A percentile compares a stretch with the other conserved stretches of the same genome.
Evolutionary conservation across 2,113 vertebrate genomes (phyloP).

Genomic region (Scortum barcoo): DNA sequence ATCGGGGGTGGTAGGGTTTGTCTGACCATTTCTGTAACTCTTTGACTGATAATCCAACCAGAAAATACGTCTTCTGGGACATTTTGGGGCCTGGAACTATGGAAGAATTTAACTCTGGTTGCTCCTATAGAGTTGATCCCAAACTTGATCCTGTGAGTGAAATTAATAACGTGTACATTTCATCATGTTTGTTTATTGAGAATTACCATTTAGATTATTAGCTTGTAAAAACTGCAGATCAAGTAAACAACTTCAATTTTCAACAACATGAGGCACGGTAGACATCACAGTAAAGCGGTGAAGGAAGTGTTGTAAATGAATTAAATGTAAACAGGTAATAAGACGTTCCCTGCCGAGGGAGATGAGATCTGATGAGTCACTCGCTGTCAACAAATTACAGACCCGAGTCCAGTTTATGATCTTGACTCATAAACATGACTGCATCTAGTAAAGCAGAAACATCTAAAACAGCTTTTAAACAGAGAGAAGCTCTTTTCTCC

Average conservation of each 20-base stretch:
- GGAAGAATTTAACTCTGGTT: neutral
- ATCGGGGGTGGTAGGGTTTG: no score
- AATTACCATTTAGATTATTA: neutral
- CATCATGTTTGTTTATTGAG: neutral
- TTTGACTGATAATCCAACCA: no score
- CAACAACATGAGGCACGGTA: neutral
- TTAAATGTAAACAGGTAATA: constrained; percentile 14
- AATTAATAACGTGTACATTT: neutral
- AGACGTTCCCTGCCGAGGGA: neutral
- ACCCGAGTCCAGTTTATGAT: constrained; percentile 31
- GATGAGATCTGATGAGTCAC: constrained; percentile 17
- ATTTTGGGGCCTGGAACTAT: neutral
- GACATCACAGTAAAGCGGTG: neutral
- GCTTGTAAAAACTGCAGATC: neutral
- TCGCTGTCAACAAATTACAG: constrained; percentile 27
- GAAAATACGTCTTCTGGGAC: neutral
- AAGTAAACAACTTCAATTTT: neutral
- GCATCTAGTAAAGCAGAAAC: constrained; percentile 27
- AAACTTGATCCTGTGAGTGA: neutral
- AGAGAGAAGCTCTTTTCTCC: neutral
- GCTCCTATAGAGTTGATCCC: neutral
- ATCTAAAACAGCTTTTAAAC: constrained; percentile 29
- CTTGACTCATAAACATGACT: constrained; percentile 29
- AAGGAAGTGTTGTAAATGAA: neutral
- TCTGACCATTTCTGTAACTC: no score